A percentile compares a stretch with the other conserved stretches of the same genome.
phyloP scores from a whole-genome alignment of 2,797 vertebrate genomes.

The Pempheris klunzingeri region DNA sequence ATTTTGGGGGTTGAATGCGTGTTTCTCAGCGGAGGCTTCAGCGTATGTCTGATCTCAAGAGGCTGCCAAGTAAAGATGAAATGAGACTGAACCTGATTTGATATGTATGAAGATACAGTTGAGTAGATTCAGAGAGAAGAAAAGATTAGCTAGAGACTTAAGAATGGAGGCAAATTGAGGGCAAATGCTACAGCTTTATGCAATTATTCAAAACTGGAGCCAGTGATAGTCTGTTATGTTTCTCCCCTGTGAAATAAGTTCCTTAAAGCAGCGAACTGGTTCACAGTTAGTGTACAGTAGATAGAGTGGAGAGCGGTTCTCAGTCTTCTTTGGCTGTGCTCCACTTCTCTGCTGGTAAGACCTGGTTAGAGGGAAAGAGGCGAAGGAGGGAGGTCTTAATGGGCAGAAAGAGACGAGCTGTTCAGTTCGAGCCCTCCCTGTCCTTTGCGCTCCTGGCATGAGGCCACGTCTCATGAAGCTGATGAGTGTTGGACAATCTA shows the following conservation, averaged over 20 bases:
- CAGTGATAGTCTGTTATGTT: slow-evolving; percentile 59
- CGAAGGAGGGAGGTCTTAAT: slow-evolving; percentile 14
- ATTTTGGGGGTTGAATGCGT: slow-evolving; percentile 17
- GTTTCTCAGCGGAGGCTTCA: slow-evolving; percentile 27
- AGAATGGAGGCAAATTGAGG: slow-evolving; percentile 61
- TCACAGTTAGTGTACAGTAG: slow-evolving; percentile 30
- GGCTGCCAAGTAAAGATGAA: slow-evolving; percentile 38
- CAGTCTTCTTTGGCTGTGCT: slow-evolving; percentile 42
- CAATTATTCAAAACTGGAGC: slow-evolving; percentile 41
- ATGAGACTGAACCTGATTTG: slow-evolving; percentile 45
- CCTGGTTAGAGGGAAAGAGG: slow-evolving; percentile 28
- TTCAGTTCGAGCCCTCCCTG: slow-evolving; percentile 28
- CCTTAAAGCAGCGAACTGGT: slow-evolving; percentile 61
- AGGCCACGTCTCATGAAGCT: slow-evolving; percentile 37
- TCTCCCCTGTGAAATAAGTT: slow-evolving; percentile 52
- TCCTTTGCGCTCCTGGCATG: slow-evolving; percentile 36
- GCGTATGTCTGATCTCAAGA: slow-evolving; percentile 44
- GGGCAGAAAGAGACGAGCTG: slow-evolving; percentile 30
- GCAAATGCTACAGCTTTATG: slow-evolving; percentile 51
- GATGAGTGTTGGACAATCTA: slow-evolving; percentile 27
- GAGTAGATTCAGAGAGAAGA: slow-evolving; percentile 37
- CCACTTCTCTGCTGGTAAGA: slow-evolving; percentile 47
- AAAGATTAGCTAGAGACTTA: slow-evolving; percentile 28
- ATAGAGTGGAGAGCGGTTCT: slow-evolving; percentile 21
- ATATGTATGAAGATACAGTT: slow-evolving; percentile 56